phyloP scores from a whole-genome alignment of 2,888 invertebrate species.

The Arge pagana region DNA sequence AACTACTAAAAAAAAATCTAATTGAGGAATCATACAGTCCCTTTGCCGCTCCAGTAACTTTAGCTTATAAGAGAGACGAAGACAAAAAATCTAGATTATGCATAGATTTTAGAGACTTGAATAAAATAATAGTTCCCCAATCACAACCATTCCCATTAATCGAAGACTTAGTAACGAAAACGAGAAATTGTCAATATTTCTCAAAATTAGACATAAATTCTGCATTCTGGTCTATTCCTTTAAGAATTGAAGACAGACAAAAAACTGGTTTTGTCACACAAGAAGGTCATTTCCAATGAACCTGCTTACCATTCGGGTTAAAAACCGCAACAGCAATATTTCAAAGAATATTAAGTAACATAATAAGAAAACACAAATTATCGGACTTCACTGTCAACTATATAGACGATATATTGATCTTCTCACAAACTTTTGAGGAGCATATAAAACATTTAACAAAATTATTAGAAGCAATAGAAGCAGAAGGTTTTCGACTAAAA shows the following conservation, averaged over 20 bases:
- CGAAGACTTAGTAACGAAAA: constrained; percentile 24
- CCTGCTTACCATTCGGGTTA: constrained; percentile 26
- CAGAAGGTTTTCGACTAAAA: constrained; percentile 32
- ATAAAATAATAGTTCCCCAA: constrained; percentile 24
- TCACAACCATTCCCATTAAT: constrained; percentile 24
- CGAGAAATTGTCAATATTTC: constrained; percentile 18
- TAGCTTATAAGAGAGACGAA: constrained; percentile 29
- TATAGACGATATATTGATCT: constrained; percentile 29
- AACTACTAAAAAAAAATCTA: constrained; percentile 31
- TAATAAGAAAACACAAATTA: constrained; percentile 28
- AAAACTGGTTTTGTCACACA: constrained; percentile 31
- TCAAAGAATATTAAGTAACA: constrained; percentile 30
- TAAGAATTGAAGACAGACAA: constrained; percentile 23
- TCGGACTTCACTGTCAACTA: constrained; percentile 26
- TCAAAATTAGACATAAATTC: constrained; percentile 21
- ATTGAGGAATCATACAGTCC: constrained; percentile 38
- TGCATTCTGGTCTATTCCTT: constrained; percentile 28
- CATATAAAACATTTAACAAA: constrained; percentile 20
- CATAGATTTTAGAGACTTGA: constrained; percentile 19
- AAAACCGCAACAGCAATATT: constrained; percentile 33
- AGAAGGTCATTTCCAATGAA: constrained; percentile 22
- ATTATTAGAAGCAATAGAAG: constrained; percentile 24
- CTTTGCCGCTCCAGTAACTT: constrained; percentile 32
- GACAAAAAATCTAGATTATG: constrained; percentile 25
- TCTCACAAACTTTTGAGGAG: constrained; percentile 26